Evolutionary conservation across 1,140 invertebrate species (phyloP).

Genomic region (Drosophila sturtevanti): DNA sequence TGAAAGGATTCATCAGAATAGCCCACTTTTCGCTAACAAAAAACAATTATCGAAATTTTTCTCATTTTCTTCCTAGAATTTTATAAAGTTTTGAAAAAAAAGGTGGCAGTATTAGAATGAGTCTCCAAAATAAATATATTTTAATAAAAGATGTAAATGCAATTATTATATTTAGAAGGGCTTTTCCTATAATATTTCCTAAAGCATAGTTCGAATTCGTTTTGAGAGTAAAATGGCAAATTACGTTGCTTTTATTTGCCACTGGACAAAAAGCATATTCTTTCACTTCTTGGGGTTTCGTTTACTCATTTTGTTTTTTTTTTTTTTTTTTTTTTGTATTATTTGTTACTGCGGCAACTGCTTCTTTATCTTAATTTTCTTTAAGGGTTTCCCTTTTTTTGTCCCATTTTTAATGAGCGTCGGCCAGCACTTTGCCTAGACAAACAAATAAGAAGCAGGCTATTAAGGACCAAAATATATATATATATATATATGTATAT

Average conservation of each 20-base stretch:
- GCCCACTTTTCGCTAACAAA: no score
- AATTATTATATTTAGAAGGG: no score
- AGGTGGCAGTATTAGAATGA: no score
- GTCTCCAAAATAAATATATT: no score
- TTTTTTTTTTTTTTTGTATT: slow-evolving; percentile 10
- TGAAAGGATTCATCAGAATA: no score
- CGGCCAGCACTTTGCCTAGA: slow-evolving; percentile 6
- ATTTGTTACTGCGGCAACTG: slow-evolving; percentile 14
- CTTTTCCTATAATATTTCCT: neutral
- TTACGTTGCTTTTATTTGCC: neutral
- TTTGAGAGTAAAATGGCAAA: neutral
- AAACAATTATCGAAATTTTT: no score
- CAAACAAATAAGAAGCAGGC: neutral
- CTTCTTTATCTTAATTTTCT: slow-evolving; percentile 3
- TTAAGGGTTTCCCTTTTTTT: slow-evolving; percentile 6
- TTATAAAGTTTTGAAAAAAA: no score
- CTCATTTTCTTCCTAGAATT: no score
- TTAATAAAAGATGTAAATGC: no score
- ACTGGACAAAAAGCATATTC: slow-evolving; percentile 12
- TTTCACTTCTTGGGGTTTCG: neutral
- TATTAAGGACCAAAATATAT: slow-evolving; percentile 4
- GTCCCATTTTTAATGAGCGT: slow-evolving; percentile 16
- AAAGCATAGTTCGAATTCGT: neutral
- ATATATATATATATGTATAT: neutral
- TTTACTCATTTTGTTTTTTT: slow-evolving; percentile 24